Evolutionary conservation across 2,797 vertebrate species (phyloP).

Genomic region (Centropyge bicolor): DNA sequence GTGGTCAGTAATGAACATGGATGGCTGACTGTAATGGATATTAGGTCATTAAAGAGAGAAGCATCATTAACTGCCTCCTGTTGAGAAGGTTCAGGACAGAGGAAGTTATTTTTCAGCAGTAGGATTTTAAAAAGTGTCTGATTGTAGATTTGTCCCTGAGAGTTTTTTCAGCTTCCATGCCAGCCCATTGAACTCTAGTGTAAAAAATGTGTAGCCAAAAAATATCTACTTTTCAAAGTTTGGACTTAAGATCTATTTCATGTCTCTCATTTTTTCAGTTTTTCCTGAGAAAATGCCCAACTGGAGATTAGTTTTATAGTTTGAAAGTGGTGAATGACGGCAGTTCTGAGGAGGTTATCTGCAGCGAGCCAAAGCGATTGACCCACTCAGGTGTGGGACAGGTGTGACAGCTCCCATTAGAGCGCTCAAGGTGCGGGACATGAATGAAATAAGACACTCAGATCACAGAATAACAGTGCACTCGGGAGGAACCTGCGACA

Average conservation of each 20-base stretch:
- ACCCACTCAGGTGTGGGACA: slow-evolving; percentile 21
- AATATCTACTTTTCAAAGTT: not conserved
- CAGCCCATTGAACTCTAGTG: not conserved
- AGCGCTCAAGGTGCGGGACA: not conserved
- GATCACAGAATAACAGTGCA: slow-evolving; percentile 33
- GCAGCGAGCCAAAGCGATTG: not conserved
- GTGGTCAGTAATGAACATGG: not conserved
- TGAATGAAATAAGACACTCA: slow-evolving; percentile 28
- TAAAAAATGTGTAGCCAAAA: not conserved
- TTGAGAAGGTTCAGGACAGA: not conserved
- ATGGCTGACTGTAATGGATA: not conserved
- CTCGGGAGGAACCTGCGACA: slow-evolving; percentile 23
- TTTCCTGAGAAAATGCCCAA: not conserved
- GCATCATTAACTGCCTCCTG: not conserved
- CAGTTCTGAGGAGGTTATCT: slow-evolving; percentile 12
- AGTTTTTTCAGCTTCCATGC: not conserved
- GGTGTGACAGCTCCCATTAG: slow-evolving; percentile 21
- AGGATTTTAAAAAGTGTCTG: not conserved
- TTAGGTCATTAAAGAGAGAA: not conserved
- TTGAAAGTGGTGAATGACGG: not conserved
- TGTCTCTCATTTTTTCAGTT: not conserved
- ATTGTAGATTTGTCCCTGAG: not conserved
- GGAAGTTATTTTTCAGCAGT: not conserved
- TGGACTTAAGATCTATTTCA: not conserved
- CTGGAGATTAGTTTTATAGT: not conserved